Conservation (phyloP, 2,797 vertebrate species). For the Vultur gryphus region DNA sequence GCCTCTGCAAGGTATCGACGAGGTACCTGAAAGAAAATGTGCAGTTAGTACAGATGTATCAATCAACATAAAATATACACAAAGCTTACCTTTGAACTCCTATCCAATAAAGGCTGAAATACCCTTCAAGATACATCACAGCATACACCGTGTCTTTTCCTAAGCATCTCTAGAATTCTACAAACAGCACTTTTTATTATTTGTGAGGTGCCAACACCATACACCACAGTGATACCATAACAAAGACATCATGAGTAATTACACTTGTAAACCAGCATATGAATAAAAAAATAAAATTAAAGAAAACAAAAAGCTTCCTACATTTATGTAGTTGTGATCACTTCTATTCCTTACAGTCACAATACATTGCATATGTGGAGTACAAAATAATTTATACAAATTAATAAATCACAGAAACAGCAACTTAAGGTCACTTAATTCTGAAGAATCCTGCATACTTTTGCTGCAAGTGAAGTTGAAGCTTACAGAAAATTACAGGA, state of each 20-base stretch:
- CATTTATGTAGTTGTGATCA: background rate
- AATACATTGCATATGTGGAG: accelerated
- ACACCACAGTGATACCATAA: background rate
- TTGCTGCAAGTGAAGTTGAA: background rate
- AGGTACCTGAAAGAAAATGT: conserved; percentile 35
- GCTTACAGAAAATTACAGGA: background rate
- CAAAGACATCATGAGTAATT: background rate
- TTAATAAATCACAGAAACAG: background rate
- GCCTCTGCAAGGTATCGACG: background rate
- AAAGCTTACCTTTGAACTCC: background rate
- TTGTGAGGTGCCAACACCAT: background rate
- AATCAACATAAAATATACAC: background rate
- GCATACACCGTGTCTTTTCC: accelerated
- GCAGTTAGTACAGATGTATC: background rate
- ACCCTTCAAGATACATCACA: background rate
- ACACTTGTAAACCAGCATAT: background rate
- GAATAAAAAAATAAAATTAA: background rate
- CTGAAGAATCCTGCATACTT: background rate
- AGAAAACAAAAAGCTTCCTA: background rate
- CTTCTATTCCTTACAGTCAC: background rate
- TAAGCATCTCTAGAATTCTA: background rate
- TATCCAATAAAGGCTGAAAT: background rate
- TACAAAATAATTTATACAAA: background rate
- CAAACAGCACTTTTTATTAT: background rate
- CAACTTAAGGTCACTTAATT: background rate